phyloP scores from a whole-genome alignment of 1,140 invertebrate species.

The Monochamus saltuarius region DNA sequence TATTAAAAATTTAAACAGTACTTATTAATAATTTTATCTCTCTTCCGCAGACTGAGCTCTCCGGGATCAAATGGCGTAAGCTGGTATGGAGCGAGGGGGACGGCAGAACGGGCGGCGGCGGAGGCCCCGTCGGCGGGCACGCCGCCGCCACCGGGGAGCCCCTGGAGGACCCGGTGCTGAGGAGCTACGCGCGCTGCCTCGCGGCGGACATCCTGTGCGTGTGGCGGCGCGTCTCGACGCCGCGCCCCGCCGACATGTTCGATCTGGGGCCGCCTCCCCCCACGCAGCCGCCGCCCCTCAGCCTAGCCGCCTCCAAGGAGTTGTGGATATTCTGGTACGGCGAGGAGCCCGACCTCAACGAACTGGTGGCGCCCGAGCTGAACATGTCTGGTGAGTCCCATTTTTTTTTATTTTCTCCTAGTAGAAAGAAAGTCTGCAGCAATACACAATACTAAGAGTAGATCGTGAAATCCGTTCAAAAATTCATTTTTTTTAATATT shows the following conservation, averaged over 20 bases:
- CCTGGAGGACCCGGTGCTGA: conserved; percentile 89
- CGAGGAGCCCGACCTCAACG: conserved; percentile 88
- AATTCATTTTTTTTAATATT: no score
- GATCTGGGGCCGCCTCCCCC: conserved; percentile 59
- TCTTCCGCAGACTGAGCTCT: conserved; percentile 86
- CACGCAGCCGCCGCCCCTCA: conserved; percentile 65
- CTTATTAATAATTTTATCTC: conserved; percentile 27
- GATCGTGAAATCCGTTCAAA: no score
- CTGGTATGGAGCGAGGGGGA: conserved; percentile 77
- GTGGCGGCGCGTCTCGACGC: conserved; percentile 81
- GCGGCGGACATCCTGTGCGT: conserved; percentile 93
- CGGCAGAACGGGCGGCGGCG: conserved; percentile 50
- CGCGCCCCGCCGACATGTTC: conserved; percentile 61
- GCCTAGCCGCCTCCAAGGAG: conserved; percentile 83
- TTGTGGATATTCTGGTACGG: conserved; percentile 99
- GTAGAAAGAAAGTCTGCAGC: conserved; percentile 36
- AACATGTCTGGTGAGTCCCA: conserved; percentile 43
- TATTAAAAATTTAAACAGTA: no score
- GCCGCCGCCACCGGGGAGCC: conserved; percentile 62
- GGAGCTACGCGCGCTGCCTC: conserved; percentile 90
- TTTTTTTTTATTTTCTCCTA: conserved; percentile 56
- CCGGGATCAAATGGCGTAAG: conserved; percentile 98
- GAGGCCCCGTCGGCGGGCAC: conserved; percentile 26
- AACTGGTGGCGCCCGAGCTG: conserved; percentile 77
- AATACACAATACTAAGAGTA: not conserved